Conservation (phyloP, 2,113 vertebrate genomes). For the Myrmecophaga tridactyla region DNA sequence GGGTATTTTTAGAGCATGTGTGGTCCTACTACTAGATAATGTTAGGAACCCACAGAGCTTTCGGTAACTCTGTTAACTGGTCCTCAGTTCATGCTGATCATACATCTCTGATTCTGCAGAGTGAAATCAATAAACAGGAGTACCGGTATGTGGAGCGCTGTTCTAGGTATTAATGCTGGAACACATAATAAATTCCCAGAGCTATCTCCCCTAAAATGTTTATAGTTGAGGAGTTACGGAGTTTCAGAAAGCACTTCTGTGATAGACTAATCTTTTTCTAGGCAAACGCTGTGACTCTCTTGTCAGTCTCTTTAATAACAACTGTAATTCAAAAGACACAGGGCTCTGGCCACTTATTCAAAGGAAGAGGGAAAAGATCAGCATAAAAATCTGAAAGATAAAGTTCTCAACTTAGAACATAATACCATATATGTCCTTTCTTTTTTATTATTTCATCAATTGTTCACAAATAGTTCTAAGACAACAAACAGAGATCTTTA, state of each 20-base stretch:
- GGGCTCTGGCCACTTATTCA: background rate
- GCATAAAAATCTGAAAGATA: background rate
- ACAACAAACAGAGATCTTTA: background rate
- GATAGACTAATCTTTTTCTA: conserved; percentile 76
- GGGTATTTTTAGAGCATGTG: background rate
- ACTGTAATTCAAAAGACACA: conserved; percentile 72
- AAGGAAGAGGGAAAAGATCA: background rate
- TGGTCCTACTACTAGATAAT: background rate
- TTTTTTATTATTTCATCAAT: background rate
- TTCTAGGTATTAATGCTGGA: conserved; percentile 42
- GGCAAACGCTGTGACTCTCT: conserved; percentile 66
- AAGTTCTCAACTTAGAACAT: conserved; percentile 30
- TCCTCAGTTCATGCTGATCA: conserved; percentile 18
- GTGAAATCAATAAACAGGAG: conserved; percentile 37
- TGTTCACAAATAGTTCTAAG: background rate
- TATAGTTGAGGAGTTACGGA: conserved; percentile 65
- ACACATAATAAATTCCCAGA: conserved; percentile 63
- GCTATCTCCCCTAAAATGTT: conserved; percentile 66
- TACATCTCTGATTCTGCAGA: conserved; percentile 61
- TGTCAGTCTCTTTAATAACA: conserved; percentile 77
- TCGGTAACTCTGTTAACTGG: conserved; percentile 29
- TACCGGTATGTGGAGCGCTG: background rate
- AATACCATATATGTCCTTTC: conserved; percentile 50
- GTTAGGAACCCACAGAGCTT: background rate
- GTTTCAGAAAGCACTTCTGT: conserved; percentile 67